Evolutionary conservation across 2,888 invertebrate species (phyloP).

Genomic region (Phoenoteleia sp.): DNA sequence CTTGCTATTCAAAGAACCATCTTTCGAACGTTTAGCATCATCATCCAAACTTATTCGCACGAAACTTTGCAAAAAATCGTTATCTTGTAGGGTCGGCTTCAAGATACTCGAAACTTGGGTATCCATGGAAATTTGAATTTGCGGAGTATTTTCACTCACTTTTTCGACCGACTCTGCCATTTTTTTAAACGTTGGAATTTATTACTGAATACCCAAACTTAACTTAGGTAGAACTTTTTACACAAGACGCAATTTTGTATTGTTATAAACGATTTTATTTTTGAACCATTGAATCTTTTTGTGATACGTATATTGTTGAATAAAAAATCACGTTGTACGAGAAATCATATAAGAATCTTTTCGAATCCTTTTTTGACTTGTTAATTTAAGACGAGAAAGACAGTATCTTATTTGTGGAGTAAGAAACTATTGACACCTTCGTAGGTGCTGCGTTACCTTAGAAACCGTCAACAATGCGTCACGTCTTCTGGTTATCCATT

Average conservation of each 20-base stretch:
- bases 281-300: no score
- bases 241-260: no score
- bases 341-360: no score
- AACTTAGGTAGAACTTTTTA: no score
- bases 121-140: conserved; percentile 79
- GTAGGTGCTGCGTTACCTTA: conserved; percentile 81
- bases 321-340: no score
- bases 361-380: neutral
- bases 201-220: no score
- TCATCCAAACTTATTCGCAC: conserved; percentile 90
- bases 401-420: conserved; percentile 36
- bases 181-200: neutral
- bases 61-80: conserved; percentile 93
- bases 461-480: conserved; percentile 84
- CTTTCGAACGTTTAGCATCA: conserved; percentile 80
- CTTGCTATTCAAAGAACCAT: conserved; percentile 7
- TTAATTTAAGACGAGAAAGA: neutral
- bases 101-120: conserved; percentile 89
- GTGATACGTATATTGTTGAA: no score
- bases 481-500: conserved; percentile 47
- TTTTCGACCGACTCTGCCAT: conserved; percentile 10
- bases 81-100: conserved; percentile 90
- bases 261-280: no score
- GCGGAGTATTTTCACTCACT: no score
- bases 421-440: conserved; percentile 84